These are phyloP conservation scores for Gadus macrocephalus DNA, from an alignment of 2,113 vertebrate genomes.

Conservation along the genomic window DNA sequence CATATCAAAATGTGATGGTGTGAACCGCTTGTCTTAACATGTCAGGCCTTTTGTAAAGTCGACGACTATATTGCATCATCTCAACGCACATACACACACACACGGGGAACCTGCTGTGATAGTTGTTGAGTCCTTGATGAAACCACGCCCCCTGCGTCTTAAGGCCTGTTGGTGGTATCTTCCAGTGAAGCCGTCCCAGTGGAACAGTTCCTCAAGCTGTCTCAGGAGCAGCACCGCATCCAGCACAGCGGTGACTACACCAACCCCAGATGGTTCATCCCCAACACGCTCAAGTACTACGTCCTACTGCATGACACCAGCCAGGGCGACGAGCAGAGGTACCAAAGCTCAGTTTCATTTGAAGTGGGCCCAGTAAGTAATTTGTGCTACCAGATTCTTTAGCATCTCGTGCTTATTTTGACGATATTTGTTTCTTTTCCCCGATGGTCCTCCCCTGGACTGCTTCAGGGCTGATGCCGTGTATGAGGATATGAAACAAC, in stretches of 20 bases:
- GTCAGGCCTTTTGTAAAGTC: not conserved
- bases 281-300: constrained; percentile 97
- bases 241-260: constrained; percentile 92
- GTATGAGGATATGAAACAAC: constrained; percentile 98
- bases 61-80: too few species aligned
- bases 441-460: not conserved
- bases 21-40: not conserved
- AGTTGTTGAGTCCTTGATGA: constrained; percentile 43
- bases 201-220: constrained; percentile 93
- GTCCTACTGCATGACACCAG: constrained; percentile 91
- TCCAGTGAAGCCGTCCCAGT: constrained; percentile 85
- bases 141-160: not conserved
- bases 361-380: too few species aligned
- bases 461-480: constrained; percentile 82
- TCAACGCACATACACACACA: too few species aligned
- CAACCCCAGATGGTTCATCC: constrained; percentile 96
- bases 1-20: not conserved
- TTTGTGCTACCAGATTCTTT: too few species aligned
- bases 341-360: not conserved
- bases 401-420: too few species aligned
- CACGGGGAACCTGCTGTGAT: too few species aligned
- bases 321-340: constrained; percentile 89
- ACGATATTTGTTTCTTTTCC: not conserved
- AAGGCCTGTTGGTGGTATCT: constrained; percentile 95
- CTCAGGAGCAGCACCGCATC: constrained; percentile 94